Evolutionary conservation across 2,888 invertebrate genomes (phyloP).

Genomic region (Octonoba sinensis): DNA sequence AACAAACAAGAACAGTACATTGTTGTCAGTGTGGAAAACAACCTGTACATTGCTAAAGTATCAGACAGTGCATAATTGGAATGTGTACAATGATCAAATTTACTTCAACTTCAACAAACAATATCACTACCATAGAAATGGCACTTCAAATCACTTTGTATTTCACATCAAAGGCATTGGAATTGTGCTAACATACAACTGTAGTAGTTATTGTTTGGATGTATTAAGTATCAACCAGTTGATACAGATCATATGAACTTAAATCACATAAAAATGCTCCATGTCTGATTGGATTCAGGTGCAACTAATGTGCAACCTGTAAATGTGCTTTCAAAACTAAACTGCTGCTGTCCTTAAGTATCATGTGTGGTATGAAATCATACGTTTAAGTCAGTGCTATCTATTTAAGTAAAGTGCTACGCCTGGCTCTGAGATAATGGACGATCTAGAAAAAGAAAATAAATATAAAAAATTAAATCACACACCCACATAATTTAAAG

Average conservation of each 20-base stretch:
- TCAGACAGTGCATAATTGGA: slow-evolving; percentile 43
- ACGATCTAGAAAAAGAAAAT: slow-evolving; percentile 46
- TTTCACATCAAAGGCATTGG: slow-evolving; percentile 47
- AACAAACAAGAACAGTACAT: not conserved
- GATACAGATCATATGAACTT: slow-evolving; percentile 4
- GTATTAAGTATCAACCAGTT: slow-evolving; percentile 9
- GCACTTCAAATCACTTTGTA: slow-evolving; percentile 60
- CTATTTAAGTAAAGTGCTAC: slow-evolving; percentile 22
- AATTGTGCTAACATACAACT: slow-evolving; percentile 16
- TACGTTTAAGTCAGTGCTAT: not conserved
- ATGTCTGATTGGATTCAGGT: too few relatives aligned
- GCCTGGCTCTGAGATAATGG: slow-evolving; percentile 62
- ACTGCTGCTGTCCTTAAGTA: not conserved
- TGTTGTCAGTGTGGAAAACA: slow-evolving; percentile 21
- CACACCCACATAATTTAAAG: not conserved
- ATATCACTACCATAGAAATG: slow-evolving; percentile 61
- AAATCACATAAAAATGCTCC: not conserved
- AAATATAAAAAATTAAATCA: not conserved
- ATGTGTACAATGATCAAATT: slow-evolving; percentile 42
- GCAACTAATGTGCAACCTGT: too few relatives aligned
- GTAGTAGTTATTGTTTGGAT: not conserved
- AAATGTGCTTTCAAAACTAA: not conserved
- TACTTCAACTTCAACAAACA: slow-evolving; percentile 36
- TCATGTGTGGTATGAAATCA: too few relatives aligned
- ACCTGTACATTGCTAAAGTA: slow-evolving; percentile 61